Base-by-base conservation (phyloP, 2,888 invertebrate genomes). In the Sipha maydis region DNA sequence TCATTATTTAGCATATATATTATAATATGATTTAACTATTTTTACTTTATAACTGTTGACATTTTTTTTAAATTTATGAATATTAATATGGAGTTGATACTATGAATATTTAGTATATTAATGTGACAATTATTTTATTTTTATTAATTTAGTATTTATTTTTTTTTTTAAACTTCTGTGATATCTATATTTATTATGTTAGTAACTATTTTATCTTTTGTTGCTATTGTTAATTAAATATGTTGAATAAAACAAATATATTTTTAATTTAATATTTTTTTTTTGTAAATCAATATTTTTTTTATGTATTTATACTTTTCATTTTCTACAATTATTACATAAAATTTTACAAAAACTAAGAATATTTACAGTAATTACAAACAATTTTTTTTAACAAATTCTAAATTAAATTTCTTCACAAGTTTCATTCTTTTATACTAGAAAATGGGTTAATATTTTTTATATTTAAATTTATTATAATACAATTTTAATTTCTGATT, bases 131-230 rank as follows among this genome's bases (percentile, higher is more conserved):
- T 75, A 73, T 54, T 56, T 11, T 56, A 56, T 61, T 61, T 48
- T 48, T 48, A 38, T 84, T 77, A 25, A 41, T 67, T 14, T 48
- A 48, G 48, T 48, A 48, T 1, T n/a, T n/a, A 14, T 48, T 48
- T 31, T 19, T 38, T 75, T 21, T 75, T 34, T 75, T 34, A 19
- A 85, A 77, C 31, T 28, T 85, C 77, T 85, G 31, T 85, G 85
- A 85, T 85, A 76, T 85, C 76, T 84, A 84, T 67, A 77, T 14
- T 67, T 84, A 41, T 31, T 76, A 61, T 84, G 76, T 84, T 84
- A 76, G 11, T 76, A 61, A 31, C 76, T 76, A 38, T 84, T 76
- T 41, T 75, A 56, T 8, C 1, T 76, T 84, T 85, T 67, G 77
- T 85, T 85, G 85, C 11, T 25, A 76, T 76, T 76, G 61, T 28